Evolutionary conservation across 92 coral and sea anemone species (phyloP).

Genomic region (Pocillopora grandis): DNA sequence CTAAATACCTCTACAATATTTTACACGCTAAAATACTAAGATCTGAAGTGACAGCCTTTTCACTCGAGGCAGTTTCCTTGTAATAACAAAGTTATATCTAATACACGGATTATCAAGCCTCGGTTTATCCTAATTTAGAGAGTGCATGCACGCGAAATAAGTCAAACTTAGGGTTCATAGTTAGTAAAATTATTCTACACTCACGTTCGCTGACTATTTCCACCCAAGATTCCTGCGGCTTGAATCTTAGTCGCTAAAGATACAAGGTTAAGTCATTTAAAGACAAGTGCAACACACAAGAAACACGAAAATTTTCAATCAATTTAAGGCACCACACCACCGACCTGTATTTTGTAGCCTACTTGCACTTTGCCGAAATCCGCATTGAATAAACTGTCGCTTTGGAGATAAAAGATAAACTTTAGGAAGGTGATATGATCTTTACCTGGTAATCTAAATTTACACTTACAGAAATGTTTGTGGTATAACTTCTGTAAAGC

Average conservation of each 20-base stretch:
- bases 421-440: background rate
- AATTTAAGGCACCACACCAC: background rate
- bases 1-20: no score
- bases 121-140: no score
- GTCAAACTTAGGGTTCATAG: no score
- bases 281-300: background rate
- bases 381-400: constrained; percentile 22
- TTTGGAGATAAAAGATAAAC: constrained; percentile 3
- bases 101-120: no score
- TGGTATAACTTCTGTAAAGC: constrained; percentile 52
- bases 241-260: constrained; percentile 14
- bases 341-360: constrained; percentile 44
- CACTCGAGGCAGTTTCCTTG: no score
- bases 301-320: no score
- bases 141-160: no score
- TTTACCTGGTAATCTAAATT: background rate
- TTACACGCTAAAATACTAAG: no score
- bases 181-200: background rate
- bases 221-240: background rate
- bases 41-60: no score
- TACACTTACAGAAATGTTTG: constrained; percentile 55
- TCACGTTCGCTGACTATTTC: constrained; percentile 10
- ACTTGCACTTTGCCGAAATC: constrained; percentile 42
- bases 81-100: no score
- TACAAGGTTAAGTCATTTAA: background rate